phyloP scores from a whole-genome alignment of 2,797 vertebrate genomes.

The Sarcophilus harrisii region DNA sequence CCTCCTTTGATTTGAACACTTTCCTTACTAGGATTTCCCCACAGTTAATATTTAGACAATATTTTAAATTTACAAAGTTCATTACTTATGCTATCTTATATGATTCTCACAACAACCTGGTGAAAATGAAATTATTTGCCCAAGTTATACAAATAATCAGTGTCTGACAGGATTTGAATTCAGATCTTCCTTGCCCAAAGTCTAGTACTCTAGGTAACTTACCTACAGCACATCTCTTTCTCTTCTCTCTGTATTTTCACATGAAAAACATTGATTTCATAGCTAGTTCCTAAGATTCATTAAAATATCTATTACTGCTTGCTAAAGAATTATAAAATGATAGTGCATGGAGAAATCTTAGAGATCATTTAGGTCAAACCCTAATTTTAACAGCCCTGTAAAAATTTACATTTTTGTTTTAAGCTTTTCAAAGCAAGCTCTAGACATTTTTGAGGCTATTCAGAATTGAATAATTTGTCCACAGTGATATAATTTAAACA shows the following conservation, averaged over 20 bases:
- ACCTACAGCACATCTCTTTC: neutral
- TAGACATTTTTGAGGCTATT: neutral
- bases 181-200: neutral
- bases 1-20: neutral
- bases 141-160: neutral
- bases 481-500: neutral
- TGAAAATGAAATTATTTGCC: neutral
- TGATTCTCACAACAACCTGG: neutral
- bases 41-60: neutral
- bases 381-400: neutral
- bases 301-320: neutral
- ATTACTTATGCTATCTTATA: neutral
- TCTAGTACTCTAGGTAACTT: neutral
- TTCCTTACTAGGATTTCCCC: neutral
- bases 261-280: neutral
- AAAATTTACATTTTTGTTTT: neutral
- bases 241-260: neutral
- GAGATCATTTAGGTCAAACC: neutral
- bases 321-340: too few species aligned
- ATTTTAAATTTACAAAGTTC: neutral
- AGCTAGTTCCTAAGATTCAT: neutral
- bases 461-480: neutral
- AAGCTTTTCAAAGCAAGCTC: neutral
- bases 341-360: neutral
- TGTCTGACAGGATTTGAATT: neutral